Conservation (phyloP, 2,888 invertebrate genomes). For the Mesoligia furuncula region DNA sequence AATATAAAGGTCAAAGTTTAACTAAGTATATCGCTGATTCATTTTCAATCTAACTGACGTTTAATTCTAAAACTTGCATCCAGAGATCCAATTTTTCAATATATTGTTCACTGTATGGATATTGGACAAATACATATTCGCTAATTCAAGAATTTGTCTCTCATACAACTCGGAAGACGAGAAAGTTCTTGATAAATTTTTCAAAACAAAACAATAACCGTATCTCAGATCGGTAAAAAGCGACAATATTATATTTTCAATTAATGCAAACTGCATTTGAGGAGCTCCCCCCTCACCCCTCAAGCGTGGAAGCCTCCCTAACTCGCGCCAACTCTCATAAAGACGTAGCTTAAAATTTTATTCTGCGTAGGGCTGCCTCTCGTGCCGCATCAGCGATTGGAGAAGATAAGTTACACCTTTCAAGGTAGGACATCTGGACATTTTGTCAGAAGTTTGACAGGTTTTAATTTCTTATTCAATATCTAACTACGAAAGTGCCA, state of each 20-base stretch:
- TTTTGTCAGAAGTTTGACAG: not conserved
- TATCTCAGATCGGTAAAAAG: slow-evolving; percentile 61
- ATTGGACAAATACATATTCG: not conserved
- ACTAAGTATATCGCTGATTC: not conserved
- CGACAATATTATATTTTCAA: slow-evolving; percentile 66
- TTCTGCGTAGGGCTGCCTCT: slow-evolving; percentile 50
- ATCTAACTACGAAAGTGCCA: not conserved
- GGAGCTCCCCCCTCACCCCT: slow-evolving; percentile 26
- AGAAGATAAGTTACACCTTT: not conserved
- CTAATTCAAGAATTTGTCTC: not conserved
- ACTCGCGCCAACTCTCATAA: slow-evolving; percentile 63
- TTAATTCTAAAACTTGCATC: not conserved
- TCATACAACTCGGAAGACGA: slow-evolving; percentile 14
- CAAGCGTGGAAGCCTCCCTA: slow-evolving; percentile 42
- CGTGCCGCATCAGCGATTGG: not conserved
- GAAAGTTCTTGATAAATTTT: slow-evolving; percentile 36
- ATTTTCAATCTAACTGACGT: not conserved
- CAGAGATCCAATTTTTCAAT: not conserved
- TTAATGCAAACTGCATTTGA: slow-evolving; percentile 68
- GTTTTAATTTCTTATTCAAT: not conserved
- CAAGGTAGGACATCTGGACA: not conserved
- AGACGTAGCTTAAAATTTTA: slow-evolving; percentile 63
- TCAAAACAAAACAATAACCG: slow-evolving; percentile 58
- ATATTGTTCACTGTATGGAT: not conserved
- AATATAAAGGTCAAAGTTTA: not conserved